Evolutionary conservation across 2,797 vertebrate species (phyloP).

Genomic region (Enteromius afrohamiltoni): DNA sequence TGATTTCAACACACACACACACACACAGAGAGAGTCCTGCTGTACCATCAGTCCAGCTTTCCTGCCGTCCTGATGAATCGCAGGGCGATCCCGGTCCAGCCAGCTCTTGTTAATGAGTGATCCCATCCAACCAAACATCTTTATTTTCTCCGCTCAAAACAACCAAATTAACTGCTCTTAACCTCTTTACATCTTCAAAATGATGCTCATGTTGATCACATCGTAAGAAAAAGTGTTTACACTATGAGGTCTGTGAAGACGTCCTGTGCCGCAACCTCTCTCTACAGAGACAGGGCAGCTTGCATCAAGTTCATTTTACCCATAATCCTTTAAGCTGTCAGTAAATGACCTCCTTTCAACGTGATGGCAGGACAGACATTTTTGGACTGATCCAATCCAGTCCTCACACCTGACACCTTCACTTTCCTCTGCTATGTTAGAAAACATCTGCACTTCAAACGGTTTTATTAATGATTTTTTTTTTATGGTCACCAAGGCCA

Average conservation of each 20-base stretch:
- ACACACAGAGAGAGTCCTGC: not conserved
- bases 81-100: constrained; percentile 35
- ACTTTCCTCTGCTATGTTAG: not conserved
- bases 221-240: not conserved
- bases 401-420: not conserved
- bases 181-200: not conserved
- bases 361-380: constrained; percentile 22
- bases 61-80: constrained; percentile 27
- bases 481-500: too few relatives aligned
- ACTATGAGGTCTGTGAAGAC: not conserved
- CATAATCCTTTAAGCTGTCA: constrained; percentile 74
- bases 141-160: constrained; percentile 55
- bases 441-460: constrained; percentile 1
- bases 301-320: constrained; percentile 35
- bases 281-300: constrained; percentile 6
- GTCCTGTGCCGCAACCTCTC: not conserved
- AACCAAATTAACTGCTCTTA: not conserved
- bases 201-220: not conserved
- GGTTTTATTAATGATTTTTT: not conserved
- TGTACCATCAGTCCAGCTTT: constrained; percentile 43
- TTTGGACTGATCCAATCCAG: constrained; percentile 17
- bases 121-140: constrained; percentile 72
- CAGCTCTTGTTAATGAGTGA: constrained; percentile 66
- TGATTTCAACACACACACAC: not conserved
- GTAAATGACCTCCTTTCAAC: constrained; percentile 63